These are phyloP conservation scores for Chroicocephalus ridibundus DNA, from an alignment of 2,113 vertebrate species.

Conservation along the genomic window DNA sequence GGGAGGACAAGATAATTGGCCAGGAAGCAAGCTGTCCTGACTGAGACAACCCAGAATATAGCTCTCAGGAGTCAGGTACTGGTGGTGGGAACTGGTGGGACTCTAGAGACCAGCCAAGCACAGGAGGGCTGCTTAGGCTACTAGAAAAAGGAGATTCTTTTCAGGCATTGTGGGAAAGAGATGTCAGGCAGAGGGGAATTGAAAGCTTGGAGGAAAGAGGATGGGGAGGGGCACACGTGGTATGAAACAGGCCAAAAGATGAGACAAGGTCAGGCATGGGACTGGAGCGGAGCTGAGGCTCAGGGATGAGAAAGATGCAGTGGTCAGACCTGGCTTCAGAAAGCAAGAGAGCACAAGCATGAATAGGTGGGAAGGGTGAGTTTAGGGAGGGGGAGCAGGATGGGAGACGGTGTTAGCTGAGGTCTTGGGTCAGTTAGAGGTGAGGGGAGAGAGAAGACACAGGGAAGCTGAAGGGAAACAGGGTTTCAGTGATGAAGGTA, in stretches of 20 bases:
- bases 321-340: neutral
- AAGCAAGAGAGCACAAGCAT: neutral
- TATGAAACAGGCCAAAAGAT: neutral
- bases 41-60: neutral
- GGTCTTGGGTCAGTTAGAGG: neutral
- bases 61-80: neutral
- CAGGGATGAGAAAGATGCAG: neutral
- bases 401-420: neutral
- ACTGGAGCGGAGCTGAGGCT: neutral
- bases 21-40: neutral
- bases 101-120: neutral
- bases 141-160: neutral
- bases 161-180: neutral
- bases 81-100: neutral
- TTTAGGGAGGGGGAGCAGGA: neutral
- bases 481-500: slow-evolving; percentile 45
- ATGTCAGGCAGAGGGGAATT: neutral
- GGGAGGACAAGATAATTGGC: neutral
- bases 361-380: neutral
- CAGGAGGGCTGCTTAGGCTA: neutral
- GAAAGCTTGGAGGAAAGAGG: neutral
- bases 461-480: neutral
- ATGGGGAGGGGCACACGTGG: neutral
- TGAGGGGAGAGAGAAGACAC: neutral
- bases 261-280: neutral